These are phyloP conservation scores for Micromussa lordhowensis DNA, from an alignment of 92 coral and sea anemone species.

Conservation along the genomic window DNA sequence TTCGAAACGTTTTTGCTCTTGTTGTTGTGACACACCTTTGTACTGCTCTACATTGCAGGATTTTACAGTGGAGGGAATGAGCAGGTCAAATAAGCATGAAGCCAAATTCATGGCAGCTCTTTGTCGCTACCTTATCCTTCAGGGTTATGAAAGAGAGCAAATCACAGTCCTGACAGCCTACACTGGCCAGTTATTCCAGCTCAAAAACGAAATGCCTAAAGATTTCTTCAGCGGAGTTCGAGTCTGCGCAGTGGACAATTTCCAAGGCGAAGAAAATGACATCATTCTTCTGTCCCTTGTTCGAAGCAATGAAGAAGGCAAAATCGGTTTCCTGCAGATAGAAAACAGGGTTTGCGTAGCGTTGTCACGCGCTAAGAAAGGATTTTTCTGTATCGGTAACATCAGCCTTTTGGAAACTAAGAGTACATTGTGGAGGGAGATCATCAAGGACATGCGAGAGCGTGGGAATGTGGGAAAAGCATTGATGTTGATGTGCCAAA, in stretches of 20 bases:
- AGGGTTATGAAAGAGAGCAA: slow-evolving; percentile 77
- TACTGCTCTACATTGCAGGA: slow-evolving; percentile 68
- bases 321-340: slow-evolving; percentile 82
- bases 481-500: slow-evolving; percentile 79
- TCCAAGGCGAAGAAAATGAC: slow-evolving; percentile 97
- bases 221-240: slow-evolving; percentile 77
- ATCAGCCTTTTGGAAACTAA: slow-evolving; percentile 64
- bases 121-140: slow-evolving; percentile 86
- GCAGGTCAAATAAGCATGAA: slow-evolving; percentile 88
- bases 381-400: slow-evolving; percentile 83
- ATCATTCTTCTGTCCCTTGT: slow-evolving; percentile 92
- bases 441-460: slow-evolving; percentile 79
- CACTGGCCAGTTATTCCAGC: slow-evolving; percentile 81
- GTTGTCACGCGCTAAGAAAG: slow-evolving; percentile 89
- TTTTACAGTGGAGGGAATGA: slow-evolving; percentile 74
- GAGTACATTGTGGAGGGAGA: slow-evolving; percentile 68
- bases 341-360: slow-evolving; percentile 94
- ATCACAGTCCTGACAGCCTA: slow-evolving; percentile 90
- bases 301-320: slow-evolving; percentile 88
- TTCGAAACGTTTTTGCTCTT: no score
- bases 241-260: slow-evolving; percentile 93
- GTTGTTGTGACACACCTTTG: background rate
- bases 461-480: slow-evolving; percentile 65
- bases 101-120: slow-evolving; percentile 88
- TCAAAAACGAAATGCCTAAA: slow-evolving; percentile 74